Percentiles rank a stretch among this genome's conserved stretches.
Conservation (phyloP, 1,140 invertebrate genomes). For the Diachasma alloeum region DNA sequence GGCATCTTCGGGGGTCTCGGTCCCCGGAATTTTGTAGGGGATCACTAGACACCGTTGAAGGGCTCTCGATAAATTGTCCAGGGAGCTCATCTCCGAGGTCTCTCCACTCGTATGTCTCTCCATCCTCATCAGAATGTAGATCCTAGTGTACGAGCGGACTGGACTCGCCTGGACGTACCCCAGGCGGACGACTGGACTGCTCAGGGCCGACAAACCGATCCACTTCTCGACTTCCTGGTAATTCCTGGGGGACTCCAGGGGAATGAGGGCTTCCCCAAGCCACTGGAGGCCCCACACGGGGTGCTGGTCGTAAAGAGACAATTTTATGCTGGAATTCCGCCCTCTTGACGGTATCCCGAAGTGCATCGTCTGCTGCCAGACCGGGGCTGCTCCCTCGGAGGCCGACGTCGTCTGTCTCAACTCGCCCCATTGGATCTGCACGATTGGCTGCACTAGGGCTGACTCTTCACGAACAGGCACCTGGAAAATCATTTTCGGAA, state of each 20-base stretch:
- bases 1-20: constrained; percentile 51
- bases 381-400: constrained; percentile 56
- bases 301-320: constrained; percentile 59
- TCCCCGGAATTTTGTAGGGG: constrained; percentile 54
- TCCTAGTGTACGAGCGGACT: constrained; percentile 53
- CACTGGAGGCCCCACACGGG: constrained; percentile 61
- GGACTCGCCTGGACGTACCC: constrained; percentile 60
- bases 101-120: constrained; percentile 44
- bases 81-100: constrained; percentile 41
- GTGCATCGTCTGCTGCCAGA: constrained; percentile 60
- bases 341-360: constrained; percentile 51
- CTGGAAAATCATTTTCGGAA: too few relatives aligned
- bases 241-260: constrained; percentile 52
- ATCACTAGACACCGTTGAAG: constrained; percentile 55
- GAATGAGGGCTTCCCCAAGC: constrained; percentile 57
- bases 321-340: constrained; percentile 48
- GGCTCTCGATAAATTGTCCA: constrained; percentile 50
- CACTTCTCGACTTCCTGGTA: constrained; percentile 61
- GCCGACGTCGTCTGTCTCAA: constrained; percentile 43
- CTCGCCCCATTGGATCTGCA: constrained; percentile 59
- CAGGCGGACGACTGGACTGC: constrained; percentile 54
- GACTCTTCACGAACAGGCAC: constrained; percentile 61
- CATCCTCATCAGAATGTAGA: constrained; percentile 59
- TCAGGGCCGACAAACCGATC: constrained; percentile 53
- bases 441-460: constrained; percentile 53